These are phyloP conservation scores for Philereme vetulata DNA, from an alignment of 2,888 invertebrate species.

Conservation along the genomic window DNA sequence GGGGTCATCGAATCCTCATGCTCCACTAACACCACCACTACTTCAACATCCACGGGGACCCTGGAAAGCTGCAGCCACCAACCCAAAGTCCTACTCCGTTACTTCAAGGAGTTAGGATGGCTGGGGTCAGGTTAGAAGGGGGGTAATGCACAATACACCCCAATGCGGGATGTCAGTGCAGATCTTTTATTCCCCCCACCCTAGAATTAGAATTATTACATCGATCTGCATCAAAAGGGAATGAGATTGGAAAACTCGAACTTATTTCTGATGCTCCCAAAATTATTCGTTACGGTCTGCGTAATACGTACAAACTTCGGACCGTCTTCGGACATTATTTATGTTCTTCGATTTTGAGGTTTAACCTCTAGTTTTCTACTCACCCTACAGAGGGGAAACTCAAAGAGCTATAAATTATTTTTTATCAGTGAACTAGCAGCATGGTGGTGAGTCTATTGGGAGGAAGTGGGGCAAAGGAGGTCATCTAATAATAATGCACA, in stretches of 20 bases:
- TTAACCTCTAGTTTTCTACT: constrained; percentile 42
- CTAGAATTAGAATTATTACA: too few relatives aligned
- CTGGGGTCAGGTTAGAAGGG: too few relatives aligned
- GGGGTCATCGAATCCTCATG: too few relatives aligned
- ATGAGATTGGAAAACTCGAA: constrained; percentile 37
- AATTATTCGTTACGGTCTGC: constrained; percentile 27
- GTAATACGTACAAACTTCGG: constrained; percentile 32
- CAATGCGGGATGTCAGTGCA: too few relatives aligned
- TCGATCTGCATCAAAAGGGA: constrained; percentile 17
- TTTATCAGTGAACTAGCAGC: constrained; percentile 40
- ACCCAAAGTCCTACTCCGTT: too few relatives aligned
- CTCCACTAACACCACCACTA: too few relatives aligned
- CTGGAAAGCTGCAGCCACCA: too few relatives aligned
- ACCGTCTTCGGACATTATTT: constrained; percentile 17
- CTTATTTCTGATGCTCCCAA: constrained; percentile 28
- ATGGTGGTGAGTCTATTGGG: constrained; percentile 21
- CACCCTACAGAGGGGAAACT: constrained; percentile 41
- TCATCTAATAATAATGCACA: constrained; percentile 40
- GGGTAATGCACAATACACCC: too few relatives aligned
- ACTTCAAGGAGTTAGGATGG: too few relatives aligned
- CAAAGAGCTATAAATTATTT: constrained; percentile 55
- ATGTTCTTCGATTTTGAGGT: constrained; percentile 31
- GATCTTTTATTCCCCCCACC: too few relatives aligned
- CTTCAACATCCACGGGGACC: too few relatives aligned
- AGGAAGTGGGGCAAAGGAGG: constrained; percentile 34